Conservation (phyloP, 2,888 invertebrate species). For the Drosophila melanosoma region DNA sequence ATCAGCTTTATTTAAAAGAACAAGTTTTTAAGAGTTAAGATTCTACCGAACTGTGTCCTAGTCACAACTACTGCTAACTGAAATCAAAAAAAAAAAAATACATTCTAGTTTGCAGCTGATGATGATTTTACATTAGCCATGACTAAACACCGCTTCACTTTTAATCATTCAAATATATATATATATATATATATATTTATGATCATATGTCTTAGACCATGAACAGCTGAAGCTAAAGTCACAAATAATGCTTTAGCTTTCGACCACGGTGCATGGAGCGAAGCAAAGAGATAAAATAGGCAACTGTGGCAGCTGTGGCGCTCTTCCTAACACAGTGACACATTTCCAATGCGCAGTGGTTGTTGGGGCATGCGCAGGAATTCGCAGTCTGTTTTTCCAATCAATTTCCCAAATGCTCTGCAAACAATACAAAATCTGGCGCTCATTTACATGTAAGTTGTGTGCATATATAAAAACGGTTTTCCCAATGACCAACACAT, state of each 20-base stretch:
- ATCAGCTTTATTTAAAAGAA: background rate
- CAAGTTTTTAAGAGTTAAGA: background rate
- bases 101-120: background rate
- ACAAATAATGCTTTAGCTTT: constrained; percentile 7
- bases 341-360: constrained; percentile 73
- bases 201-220: background rate
- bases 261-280: constrained; percentile 61
- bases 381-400: constrained; percentile 38
- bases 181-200: constrained; percentile 15
- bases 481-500: constrained; percentile 31
- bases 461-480: constrained; percentile 2
- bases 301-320: constrained; percentile 23
- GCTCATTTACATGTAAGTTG: constrained; percentile 8
- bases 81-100: background rate
- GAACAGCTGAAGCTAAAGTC: background rate
- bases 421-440: constrained; percentile 28
- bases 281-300: constrained; percentile 48
- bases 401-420: constrained; percentile 38
- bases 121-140: background rate
- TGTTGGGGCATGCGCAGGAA: constrained; percentile 65
- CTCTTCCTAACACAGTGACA: constrained; percentile 72
- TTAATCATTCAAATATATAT: constrained; percentile 10
- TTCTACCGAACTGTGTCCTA: background rate
- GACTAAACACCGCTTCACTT: constrained; percentile 1
- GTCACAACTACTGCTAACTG: background rate